Base-by-base conservation (phyloP, 1,140 invertebrate genomes). In the Heliothis virescens region DNA sequence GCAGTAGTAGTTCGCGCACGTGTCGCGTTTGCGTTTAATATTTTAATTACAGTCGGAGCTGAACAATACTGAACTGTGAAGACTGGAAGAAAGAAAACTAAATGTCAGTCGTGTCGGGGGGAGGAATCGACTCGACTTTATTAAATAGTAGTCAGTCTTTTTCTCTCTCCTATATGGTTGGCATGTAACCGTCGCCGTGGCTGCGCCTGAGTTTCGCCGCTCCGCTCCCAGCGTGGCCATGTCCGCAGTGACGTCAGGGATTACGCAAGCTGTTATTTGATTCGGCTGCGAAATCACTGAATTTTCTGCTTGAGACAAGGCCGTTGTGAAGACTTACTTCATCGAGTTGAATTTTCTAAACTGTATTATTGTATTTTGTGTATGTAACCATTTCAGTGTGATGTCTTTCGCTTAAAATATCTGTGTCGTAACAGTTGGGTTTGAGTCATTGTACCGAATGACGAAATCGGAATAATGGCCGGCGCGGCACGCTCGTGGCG, bases 91-190 rank as follows among this genome's bases (percentile, higher is more conserved):
- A 86, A 82, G 90, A 93, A 93, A 82, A 89, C 67, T 79, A 63
- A 75, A 83, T 93, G 93, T 91, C 86, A 85, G 87, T 86, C 86
- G 89, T 93, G 89, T 93, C 86, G 93, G 93, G 82, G 91, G 85
- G 92, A 94, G 93, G 82, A 91, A 90, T 88, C 74, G 93, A 90
- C 93, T 89, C 41, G 90, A 84, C 92, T 93, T 86, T 89, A 86
- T 79, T 67, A 57, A 12, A 53, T 85, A 90, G 87, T 84, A 94
- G 93, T 94, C 93, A 94, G 93, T 94, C 93, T 94, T 94, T 94
- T 94, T 94, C 93, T 94, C 93, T 94, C 93, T 94, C 93, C 93
- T 94, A 94, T 94, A 93, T 88, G 90, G 80, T 84, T 78, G 90
- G 86, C 91, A 92, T 88, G 80, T 83, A 87, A 81, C 82, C 91